These are phyloP conservation scores for Drosophila neoperkinsi DNA, from an alignment of 2,888 invertebrate species.

Conservation along the genomic window DNA sequence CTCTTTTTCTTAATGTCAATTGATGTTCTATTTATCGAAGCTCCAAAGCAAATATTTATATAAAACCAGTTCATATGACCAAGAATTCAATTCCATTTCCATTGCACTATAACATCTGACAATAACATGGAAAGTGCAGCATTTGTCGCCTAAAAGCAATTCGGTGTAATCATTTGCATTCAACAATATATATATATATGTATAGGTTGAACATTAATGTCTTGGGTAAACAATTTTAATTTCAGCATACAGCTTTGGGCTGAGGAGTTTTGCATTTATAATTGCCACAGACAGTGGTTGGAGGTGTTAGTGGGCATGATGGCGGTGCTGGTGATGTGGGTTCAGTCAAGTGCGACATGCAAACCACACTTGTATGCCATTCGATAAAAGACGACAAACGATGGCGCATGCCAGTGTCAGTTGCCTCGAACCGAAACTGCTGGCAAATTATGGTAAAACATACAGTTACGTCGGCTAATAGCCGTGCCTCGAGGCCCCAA, in stretches of 20 bases:
- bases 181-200: slow-evolving; percentile 23
- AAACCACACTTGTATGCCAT: slow-evolving; percentile 53
- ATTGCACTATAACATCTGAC: neutral
- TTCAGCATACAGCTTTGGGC: slow-evolving; percentile 43
- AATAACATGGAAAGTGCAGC: slow-evolving; percentile 43
- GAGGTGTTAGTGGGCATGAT: neutral
- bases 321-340: slow-evolving; percentile 2
- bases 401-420: slow-evolving; percentile 57
- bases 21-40: neutral
- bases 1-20: neutral
- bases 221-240: slow-evolving; percentile 80
- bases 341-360: slow-evolving; percentile 54
- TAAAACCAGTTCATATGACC: neutral
- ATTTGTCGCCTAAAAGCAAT: slow-evolving; percentile 76
- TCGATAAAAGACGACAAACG: slow-evolving; percentile 75
- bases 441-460: slow-evolving; percentile 79
- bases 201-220: slow-evolving; percentile 64
- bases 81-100: neutral
- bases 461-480: slow-evolving; percentile 63
- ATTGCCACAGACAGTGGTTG: slow-evolving; percentile 36
- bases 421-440: slow-evolving; percentile 55
- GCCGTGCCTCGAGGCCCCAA: slow-evolving; percentile 24
- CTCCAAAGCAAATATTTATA: neutral
- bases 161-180: slow-evolving; percentile 61
- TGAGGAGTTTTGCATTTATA: slow-evolving; percentile 63